These are phyloP conservation scores for Sebastes fasciatus DNA, from an alignment of 2,113 vertebrate genomes.

Conservation along the genomic window DNA sequence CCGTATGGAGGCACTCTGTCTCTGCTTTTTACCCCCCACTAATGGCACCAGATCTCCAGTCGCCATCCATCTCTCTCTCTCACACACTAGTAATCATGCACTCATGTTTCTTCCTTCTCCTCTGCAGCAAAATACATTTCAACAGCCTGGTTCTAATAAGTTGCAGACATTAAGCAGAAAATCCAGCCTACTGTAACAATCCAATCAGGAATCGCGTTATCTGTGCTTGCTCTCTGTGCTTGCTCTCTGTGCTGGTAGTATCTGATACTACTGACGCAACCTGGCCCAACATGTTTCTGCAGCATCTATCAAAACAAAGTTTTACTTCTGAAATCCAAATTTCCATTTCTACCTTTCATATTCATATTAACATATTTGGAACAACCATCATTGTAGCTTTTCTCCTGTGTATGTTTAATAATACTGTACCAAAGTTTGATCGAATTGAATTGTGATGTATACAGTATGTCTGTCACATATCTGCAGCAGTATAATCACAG, in stretches of 20 bases:
- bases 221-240: background rate
- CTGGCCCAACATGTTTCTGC: background rate
- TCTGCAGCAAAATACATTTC: slow-evolving; percentile 34
- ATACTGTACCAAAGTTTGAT: background rate
- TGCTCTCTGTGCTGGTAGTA: background rate
- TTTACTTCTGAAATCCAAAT: background rate
- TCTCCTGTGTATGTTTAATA: background rate
- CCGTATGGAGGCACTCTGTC: slow-evolving; percentile 11
- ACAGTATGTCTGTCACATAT: background rate
- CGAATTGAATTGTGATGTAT: background rate
- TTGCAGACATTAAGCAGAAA: slow-evolving; percentile 18
- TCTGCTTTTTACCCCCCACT: slow-evolving; percentile 28
- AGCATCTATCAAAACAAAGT: background rate
- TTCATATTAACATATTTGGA: background rate
- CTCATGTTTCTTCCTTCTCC: slow-evolving; percentile 18
- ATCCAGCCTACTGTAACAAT: background rate
- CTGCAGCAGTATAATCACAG: background rate
- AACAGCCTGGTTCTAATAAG: slow-evolving; percentile 26
- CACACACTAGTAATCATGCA: slow-evolving; percentile 33
- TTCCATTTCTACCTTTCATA: background rate
- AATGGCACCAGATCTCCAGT: background rate
- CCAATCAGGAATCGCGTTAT: slow-evolving; percentile 4
- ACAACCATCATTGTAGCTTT: background rate
- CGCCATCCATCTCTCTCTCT: too few species aligned
- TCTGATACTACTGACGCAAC: background rate